Base-by-base conservation (phyloP, 1,140 invertebrate species). In the Drosophila sturtevanti region DNA sequence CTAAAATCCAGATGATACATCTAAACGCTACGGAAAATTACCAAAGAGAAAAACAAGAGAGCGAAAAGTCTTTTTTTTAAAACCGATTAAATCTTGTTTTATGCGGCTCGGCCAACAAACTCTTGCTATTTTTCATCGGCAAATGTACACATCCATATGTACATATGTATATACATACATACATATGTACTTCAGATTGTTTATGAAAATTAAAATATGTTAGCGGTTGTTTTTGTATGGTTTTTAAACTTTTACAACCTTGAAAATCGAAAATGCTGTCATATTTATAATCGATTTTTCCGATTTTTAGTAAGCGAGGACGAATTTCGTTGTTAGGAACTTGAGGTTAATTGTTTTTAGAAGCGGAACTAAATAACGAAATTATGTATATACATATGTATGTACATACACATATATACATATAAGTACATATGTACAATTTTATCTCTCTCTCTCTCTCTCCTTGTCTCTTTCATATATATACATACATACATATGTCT, bases 11-110 rank as follows among this genome's bases (percentile, higher is more conserved):
- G 14, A 18, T 2, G 41, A 48, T 48, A 21, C 9, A 48, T 11
- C 7, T 21, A 9, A 48, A 48, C 41, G 16, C 16, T 11, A 35
- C 11, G 54, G 54, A 35, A 56, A 56, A 35, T 21, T 35, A 56
- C 54, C 54, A 56, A 56, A 56, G 27, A 34, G n/a, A 35, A 2
- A 16, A n/a, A 31, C n/a, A 31, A 31, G 54, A 56, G 54, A 22
- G 18, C 4, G 6, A 52, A 12, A 24, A 48, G 9, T 21, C 41
- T 48, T 48, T 48, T 35, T 34, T 56, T 34, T 56, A 3, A 35
- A 35, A 31, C 54, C 12, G 54, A 56, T 35, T 35, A 4, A 34
- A 35, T 56, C 54, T 56, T 35, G 54, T 56, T 56, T 56, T 56
- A 56, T 56, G 54, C 54, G 54, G 54, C 54, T 18, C 54, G 14